These are phyloP conservation scores for Pelochelys cantorii DNA, from an alignment of 2,797 vertebrate species.

Conservation along the genomic window DNA sequence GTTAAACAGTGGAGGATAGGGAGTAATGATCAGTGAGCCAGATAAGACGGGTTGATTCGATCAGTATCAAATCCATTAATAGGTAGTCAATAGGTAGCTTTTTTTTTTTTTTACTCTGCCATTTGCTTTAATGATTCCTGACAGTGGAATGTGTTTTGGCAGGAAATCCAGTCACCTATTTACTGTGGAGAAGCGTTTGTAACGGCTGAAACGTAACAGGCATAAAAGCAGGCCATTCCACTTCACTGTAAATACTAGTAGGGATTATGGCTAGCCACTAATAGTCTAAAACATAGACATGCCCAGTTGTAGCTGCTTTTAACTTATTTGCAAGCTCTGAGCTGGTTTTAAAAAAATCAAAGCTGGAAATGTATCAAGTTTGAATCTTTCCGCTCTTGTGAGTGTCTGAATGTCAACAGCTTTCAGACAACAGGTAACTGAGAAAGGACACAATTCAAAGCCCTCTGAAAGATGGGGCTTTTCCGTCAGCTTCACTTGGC, in stretches of 20 bases:
- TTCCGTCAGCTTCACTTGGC: background rate
- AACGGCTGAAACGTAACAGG: constrained; percentile 21
- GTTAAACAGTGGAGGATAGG: constrained; percentile 34
- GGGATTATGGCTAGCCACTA: background rate
- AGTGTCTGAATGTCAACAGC: background rate
- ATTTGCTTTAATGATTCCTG: constrained; percentile 60
- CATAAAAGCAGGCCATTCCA: constrained; percentile 30
- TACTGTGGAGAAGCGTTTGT: constrained; percentile 39
- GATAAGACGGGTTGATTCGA: constrained; percentile 56
- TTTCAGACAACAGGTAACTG: constrained; percentile 18
- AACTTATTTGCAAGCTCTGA: background rate
- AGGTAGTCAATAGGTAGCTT: constrained; percentile 49
- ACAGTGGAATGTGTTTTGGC: constrained; percentile 67
- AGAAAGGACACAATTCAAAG: background rate
- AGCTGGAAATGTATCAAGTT: background rate
- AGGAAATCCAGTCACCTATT: constrained; percentile 30
- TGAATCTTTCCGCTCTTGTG: background rate
- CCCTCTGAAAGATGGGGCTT: accelerated
- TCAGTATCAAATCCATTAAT: constrained; percentile 59
- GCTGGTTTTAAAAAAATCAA: background rate
- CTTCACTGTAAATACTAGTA: constrained; percentile 40
- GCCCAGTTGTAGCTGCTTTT: constrained; percentile 36
- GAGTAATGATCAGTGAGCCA: background rate
- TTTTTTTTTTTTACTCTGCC: constrained; percentile 48
- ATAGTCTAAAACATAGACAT: constrained; percentile 14